phyloP scores from a whole-genome alignment of 2,113 vertebrate genomes.

The Axis porcinus region DNA sequence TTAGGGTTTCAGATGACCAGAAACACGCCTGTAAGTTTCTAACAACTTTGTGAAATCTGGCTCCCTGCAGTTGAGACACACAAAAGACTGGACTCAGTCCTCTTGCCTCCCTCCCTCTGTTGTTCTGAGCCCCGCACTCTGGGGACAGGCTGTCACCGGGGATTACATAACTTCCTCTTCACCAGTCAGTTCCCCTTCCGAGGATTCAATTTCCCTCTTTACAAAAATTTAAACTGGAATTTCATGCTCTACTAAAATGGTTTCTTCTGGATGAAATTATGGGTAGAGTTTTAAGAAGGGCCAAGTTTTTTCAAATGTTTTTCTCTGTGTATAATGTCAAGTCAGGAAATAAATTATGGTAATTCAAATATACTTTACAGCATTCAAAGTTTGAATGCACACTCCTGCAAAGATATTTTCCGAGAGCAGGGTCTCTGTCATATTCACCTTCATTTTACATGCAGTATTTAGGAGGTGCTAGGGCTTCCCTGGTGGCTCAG shows the following conservation, averaged over 20 bases:
- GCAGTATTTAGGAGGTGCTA: background rate
- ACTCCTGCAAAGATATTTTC: background rate
- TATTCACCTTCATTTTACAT: conserved; percentile 20
- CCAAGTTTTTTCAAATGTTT: background rate
- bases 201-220: background rate
- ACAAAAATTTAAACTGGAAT: conserved; percentile 21
- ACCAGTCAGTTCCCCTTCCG: conserved; percentile 43
- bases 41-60: conserved; percentile 23
- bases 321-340: background rate
- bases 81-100: background rate
- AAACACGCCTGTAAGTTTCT: background rate
- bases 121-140: background rate
- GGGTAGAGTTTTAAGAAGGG: conserved; percentile 28
- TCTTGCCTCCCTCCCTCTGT: background rate
- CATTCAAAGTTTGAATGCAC: background rate
- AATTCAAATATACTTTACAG: background rate
- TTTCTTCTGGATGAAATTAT: conserved; percentile 5
- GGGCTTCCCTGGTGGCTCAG: no score
- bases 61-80: conserved; percentile 21
- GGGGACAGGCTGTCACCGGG: background rate
- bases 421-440: background rate
- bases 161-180: conserved; percentile 54
- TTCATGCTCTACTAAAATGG: background rate
- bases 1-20: background rate
- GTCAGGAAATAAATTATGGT: background rate